Base-by-base conservation (phyloP, 2,888 invertebrate species). In the Abscondita cerata region DNA sequence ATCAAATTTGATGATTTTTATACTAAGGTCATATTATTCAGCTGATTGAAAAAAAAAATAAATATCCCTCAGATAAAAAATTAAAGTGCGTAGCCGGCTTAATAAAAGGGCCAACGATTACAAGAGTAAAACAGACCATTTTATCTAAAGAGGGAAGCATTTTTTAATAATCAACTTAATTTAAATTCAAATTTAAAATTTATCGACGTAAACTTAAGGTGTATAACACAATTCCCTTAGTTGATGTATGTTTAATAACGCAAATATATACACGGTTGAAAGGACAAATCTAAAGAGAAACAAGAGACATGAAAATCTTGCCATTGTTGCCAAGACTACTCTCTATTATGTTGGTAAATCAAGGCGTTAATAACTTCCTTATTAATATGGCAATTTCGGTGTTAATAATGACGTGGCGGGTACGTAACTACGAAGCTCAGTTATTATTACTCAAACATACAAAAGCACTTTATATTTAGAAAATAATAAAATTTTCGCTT, bases 71-170 rank as follows among this genome's bases (percentile, higher is more conserved):
- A 46, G 58, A 58, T 58, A 58, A 52, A 58, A n/a, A 58, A 58
- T 58, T 51, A 58, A 58, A 58, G 58, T 58, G 51, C 58, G 58
- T 51, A 58, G 52, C 58, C 52, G 36, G 20, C 44, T 51, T 58
- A 58, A 58, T 58, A 58, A 58, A n/a, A 57, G 57, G 48, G 57
- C 31, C 31, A 51, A 51, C 57, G 57, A 57, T 57, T 57, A 57
- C 36, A 44, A 46, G 54, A 46, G 54, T 46, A 44, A 40, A 18
- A 36, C 36, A 34, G 52, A 40, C 25, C 16, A 47, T 25, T 25
- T 25, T 25, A 25, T 25, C 6, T 25, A 25, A 25, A 25, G 6
- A n/a, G n/a, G n/a, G n/a, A 25, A 25, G 6, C 25, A 25, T 25
- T 25, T 25, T 25, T 25, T 25, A 6, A 6, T 25, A 4, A 25